Percentiles rank a stretch among this genome's conserved stretches.
phyloP scores from a whole-genome alignment of 2,888 invertebrate genomes.

The Coelogynopora nodosa region DNA sequence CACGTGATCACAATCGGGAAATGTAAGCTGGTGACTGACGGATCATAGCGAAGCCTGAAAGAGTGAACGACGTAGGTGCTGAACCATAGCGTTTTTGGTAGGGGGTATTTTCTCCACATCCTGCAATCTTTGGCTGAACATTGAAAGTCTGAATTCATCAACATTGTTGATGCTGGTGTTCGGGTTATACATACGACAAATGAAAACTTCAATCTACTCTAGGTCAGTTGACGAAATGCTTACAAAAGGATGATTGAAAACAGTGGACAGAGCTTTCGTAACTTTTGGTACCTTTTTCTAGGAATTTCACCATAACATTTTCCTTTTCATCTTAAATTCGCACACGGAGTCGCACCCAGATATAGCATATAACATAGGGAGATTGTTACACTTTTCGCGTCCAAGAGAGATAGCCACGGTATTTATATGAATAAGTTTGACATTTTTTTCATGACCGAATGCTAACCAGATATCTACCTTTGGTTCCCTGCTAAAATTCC shows the following conservation, averaged over 20 bases:
- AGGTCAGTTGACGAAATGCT: too few species aligned
- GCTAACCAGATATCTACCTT: constrained; percentile 45
- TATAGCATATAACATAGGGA: constrained; percentile 47
- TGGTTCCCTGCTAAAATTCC: constrained; percentile 42
- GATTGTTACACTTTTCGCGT: constrained; percentile 45
- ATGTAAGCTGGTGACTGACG: constrained; percentile 42
- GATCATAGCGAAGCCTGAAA: constrained; percentile 45
- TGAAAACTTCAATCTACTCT: constrained; percentile 34
- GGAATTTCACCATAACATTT: neutral
- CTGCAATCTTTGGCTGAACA: constrained; percentile 41
- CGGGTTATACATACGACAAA: constrained; percentile 1
- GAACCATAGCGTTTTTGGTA: constrained; percentile 44
- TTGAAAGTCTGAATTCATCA: constrained; percentile 37
- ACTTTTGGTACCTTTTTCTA: constrained; percentile 35
- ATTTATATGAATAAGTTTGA: constrained; percentile 46
- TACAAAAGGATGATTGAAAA: too few species aligned
- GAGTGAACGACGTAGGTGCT: constrained; percentile 45
- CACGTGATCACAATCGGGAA: neutral
- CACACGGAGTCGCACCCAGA: constrained; percentile 47
- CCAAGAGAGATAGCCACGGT: constrained; percentile 43
- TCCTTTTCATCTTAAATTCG: constrained; percentile 44
- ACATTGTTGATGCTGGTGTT: constrained; percentile 22
- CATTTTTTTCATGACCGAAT: constrained; percentile 43
- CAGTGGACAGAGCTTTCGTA: constrained; percentile 22
- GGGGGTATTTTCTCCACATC: constrained; percentile 44